These are phyloP conservation scores for Thaumatotibia leucotreta DNA, from an alignment of 1,140 invertebrate genomes.

Conservation along the genomic window DNA sequence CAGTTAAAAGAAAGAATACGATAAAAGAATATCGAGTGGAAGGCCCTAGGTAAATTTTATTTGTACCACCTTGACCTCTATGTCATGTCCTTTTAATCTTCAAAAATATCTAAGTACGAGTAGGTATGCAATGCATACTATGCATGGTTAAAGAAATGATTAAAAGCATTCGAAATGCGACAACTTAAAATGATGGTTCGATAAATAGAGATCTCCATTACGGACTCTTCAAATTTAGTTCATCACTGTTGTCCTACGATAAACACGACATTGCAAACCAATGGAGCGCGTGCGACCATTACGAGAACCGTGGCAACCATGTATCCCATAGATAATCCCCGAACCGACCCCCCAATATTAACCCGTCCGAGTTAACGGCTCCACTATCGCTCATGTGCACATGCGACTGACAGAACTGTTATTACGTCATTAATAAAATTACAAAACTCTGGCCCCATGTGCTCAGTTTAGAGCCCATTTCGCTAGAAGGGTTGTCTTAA, in stretches of 20 bases:
- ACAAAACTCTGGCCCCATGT: slow-evolving; percentile 71
- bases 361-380: slow-evolving; percentile 69
- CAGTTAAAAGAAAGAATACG: too few relatives aligned
- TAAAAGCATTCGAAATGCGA: too few relatives aligned
- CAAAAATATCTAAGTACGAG: too few relatives aligned
- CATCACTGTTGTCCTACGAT: not conserved
- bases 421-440: slow-evolving; percentile 77
- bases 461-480: slow-evolving; percentile 59
- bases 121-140: too few relatives aligned
- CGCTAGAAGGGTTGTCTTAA: slow-evolving; percentile 61
- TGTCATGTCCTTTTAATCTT: too few relatives aligned
- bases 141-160: too few relatives aligned
- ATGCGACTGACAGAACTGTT: slow-evolving; percentile 74
- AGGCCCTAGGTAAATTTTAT: too few relatives aligned
- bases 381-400: slow-evolving; percentile 70
- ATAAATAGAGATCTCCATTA: too few relatives aligned
- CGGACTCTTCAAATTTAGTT: too few relatives aligned
- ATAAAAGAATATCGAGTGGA: too few relatives aligned
- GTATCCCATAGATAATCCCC: slow-evolving; percentile 59
- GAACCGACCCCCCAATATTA: slow-evolving; percentile 62
- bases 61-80: too few relatives aligned
- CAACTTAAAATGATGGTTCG: too few relatives aligned
- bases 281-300: slow-evolving; percentile 5
- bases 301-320: slow-evolving; percentile 31
- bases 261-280: not conserved